phyloP scores from a whole-genome alignment of 2,113 vertebrate genomes.

The Podarcis muralis region DNA sequence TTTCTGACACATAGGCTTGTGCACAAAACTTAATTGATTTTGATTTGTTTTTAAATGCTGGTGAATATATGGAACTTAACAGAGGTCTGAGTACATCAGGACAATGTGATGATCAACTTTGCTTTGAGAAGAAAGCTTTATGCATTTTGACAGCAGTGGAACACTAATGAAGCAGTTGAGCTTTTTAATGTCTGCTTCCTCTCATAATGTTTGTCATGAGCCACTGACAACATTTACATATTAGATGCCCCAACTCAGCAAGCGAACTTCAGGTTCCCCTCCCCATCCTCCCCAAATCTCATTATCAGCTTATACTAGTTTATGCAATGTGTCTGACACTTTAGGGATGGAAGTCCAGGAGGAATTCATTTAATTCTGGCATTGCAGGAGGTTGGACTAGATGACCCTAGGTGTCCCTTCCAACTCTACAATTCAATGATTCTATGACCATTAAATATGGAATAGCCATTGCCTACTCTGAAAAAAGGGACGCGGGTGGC shows the following conservation, averaged over 20 bases:
- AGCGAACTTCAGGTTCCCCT: not conserved
- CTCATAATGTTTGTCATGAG: not conserved
- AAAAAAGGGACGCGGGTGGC: too few species aligned
- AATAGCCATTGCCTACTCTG: conserved; percentile 15
- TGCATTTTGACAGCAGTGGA: not conserved
- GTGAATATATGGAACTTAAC: not conserved
- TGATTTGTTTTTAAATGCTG: not conserved
- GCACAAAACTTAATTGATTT: not conserved
- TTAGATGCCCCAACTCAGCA: not conserved
- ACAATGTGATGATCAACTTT: not conserved
- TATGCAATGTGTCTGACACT: conserved; percentile 35
- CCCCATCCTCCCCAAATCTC: conserved; percentile 14
- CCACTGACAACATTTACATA: conserved; percentile 26
- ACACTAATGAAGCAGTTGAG: conserved; percentile 3
- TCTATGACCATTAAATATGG: conserved; percentile 41
- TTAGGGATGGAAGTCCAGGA: conserved; percentile 35
- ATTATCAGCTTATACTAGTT: not conserved
- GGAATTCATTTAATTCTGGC: conserved; percentile 10
- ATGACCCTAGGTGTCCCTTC: too few species aligned
- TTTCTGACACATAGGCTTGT: not conserved
- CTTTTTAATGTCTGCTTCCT: not conserved
- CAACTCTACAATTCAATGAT: too few species aligned
- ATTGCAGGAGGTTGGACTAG: too few species aligned
- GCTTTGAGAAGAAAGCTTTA: not conserved
- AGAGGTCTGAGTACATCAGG: not conserved